Base-by-base conservation (phyloP, 1,140 invertebrate species). In the Bombus terrestris region DNA sequence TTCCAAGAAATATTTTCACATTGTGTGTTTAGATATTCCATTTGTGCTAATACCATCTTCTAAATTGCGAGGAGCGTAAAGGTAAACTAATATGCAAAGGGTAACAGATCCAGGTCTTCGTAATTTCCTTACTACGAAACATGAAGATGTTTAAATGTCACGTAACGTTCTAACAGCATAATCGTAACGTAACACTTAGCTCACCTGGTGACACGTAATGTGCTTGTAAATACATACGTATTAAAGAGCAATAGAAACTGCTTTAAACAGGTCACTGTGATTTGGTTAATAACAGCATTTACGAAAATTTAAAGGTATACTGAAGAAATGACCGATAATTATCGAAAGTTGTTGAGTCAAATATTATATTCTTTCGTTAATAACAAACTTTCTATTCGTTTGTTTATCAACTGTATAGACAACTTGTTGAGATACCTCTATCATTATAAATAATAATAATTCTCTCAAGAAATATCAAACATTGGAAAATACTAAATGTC, bases 231-330 rank as follows among this genome's bases (percentile, higher is more conserved):
- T n/a, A 62, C 15, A 25, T 10, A 62, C 4, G 35, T 53, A 15
- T 39, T 22, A 37, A 68, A 15, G 22, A 35, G 6, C 41, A 2
- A 68, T 47, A 41, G n/a, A 69, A 43, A 35, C 28, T 80, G 4
- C 41, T 37, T 12, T 25, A 22, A 28, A 37, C 28, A 15, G 13
- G 10, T 15, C 25, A 18, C 47, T 53, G 35, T 53, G 53, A 69
- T 80, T 69, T 80, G 22, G 41, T 28, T 80, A 80, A 80, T 69
- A 69, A 39, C 37, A 76, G 32, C 18, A 32, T 47, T 39, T 12
- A 25, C 13, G 6, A 64, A 80, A 28, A 69, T 37, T 69, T 3
- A 28, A 53, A 9, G 32, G 28, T 25, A 32, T 0, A 28, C 5
- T 8, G 9, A 28, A 68, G 22, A n/a, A 39, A 35, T 66, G 35